Base-by-base conservation (phyloP, 2,113 vertebrate species). In the Myocastor coypus region DNA sequence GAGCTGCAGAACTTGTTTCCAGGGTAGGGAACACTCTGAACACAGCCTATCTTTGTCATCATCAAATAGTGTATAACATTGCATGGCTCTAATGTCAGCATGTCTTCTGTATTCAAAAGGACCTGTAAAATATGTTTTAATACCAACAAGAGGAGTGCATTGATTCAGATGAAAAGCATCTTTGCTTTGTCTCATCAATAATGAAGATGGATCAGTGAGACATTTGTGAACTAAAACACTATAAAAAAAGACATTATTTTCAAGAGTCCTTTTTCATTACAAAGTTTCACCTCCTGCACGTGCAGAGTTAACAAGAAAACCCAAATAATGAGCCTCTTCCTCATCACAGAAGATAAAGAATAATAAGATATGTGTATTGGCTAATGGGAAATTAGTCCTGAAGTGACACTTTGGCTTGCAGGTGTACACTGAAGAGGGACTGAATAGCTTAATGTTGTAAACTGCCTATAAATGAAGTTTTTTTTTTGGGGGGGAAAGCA, bases 221-320 rank as follows among this genome's bases (percentile, higher is more conserved):
- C 78, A 59, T 96, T 89, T 87, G 64, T 84, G 92, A 89, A 81
- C 89, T 75, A 52, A 85, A 91, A 95, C 87, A 71, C 84, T 52
- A 55, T 94, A 68, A 75, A 90, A 92, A 80, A 84, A 96, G 69
- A 95, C 83, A 64, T 93, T 91, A 81, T 87, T 95, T 94, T 88
- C 87, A 92, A 94, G 94, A 82, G 64, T 14, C 37, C 50, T 91
- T 93, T 95, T 87, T 88, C 93, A 73, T 77, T 61, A 87, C 8
- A 50, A 92, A 95, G 59, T 81, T 69, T 80, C 50, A 87, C 83
- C 63, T 78, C 73, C 73, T 77, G 34, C 30, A 73, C 89, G 73
- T 89, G n/a, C 75, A 77, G 75, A 81, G 81, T 91, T 91, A 89
- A 86, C 26, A 87, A 86, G 64, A 83, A 61, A 94, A 78, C 71